Conservation (phyloP, 2,113 vertebrate species). For the Trematocara nigrifrons region DNA sequence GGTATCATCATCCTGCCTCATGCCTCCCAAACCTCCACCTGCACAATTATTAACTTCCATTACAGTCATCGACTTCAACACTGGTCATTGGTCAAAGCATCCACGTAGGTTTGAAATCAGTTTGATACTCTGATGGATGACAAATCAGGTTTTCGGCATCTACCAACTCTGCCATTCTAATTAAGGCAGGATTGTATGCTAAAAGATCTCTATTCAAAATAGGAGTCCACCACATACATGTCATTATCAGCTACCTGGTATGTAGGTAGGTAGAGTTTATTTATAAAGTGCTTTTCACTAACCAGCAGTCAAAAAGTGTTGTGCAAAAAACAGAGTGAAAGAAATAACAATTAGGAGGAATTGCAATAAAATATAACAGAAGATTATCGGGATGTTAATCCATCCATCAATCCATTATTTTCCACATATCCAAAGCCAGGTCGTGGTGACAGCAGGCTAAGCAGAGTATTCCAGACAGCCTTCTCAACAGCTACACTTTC, state of each 20-base stretch:
- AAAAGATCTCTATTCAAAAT: background rate
- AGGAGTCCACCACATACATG: background rate
- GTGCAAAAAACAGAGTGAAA: background rate
- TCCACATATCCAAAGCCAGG: background rate
- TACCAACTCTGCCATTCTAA: background rate
- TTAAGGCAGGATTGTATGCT: background rate
- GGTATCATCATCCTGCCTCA: background rate
- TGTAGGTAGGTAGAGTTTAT: background rate
- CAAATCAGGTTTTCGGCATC: background rate
- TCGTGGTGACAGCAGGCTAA: background rate
- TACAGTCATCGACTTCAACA: background rate
- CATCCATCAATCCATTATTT: background rate
- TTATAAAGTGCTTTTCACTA: background rate
- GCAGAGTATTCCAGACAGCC: background rate
- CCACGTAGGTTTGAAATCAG: background rate
- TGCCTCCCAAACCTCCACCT: background rate
- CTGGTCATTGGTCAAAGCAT: background rate
- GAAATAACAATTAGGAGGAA: background rate
- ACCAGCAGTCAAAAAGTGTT: background rate
- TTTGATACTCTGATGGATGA: background rate
- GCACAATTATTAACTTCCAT: background rate
- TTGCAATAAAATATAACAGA: background rate
- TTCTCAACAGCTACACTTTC: background rate
- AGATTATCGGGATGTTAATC: background rate
- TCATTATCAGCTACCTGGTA: background rate